Conservation (phyloP, 2,888 invertebrate species). For the Uloborus plumipes region DNA sequence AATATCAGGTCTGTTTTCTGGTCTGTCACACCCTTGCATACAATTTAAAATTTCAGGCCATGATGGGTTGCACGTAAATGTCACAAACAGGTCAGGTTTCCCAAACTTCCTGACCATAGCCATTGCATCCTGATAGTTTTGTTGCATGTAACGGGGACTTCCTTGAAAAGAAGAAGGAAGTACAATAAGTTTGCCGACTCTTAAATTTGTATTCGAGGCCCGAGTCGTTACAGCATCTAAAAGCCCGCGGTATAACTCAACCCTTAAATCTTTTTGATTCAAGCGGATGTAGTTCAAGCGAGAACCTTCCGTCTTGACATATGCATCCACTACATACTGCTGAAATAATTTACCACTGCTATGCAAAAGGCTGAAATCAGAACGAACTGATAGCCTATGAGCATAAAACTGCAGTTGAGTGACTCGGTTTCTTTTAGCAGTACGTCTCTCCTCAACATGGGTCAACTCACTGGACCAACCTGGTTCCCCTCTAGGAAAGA, state of each 20-base stretch:
- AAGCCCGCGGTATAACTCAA: constrained; percentile 68
- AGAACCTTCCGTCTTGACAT: constrained; percentile 68
- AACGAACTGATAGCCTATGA: background rate
- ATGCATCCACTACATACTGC: constrained; percentile 69
- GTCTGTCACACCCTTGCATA: constrained; percentile 62
- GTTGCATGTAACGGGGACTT: constrained; percentile 69
- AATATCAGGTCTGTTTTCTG: constrained; percentile 64
- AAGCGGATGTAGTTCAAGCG: constrained; percentile 66
- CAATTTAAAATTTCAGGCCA: constrained; percentile 70
- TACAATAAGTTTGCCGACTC: constrained; percentile 17
- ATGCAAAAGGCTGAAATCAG: constrained; percentile 3
- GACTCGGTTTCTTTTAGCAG: background rate
- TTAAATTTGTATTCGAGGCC: constrained; percentile 2
- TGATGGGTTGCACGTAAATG: constrained; percentile 72
- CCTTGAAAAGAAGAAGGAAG: constrained; percentile 64
- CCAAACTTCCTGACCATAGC: constrained; percentile 72
- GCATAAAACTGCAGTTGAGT: constrained; percentile 21
- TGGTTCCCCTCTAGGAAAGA: constrained; percentile 66
- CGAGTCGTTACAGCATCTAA: constrained; percentile 57
- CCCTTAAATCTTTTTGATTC: constrained; percentile 68
- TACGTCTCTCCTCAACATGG: constrained; percentile 1
- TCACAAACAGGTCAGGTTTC: constrained; percentile 72
- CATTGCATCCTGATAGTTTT: constrained; percentile 72
- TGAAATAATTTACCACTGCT: background rate
- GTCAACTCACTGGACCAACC: constrained; percentile 51